These are phyloP conservation scores for Fulmarus glacialis DNA, from an alignment of 2,113 vertebrate genomes.

Conservation along the genomic window DNA sequence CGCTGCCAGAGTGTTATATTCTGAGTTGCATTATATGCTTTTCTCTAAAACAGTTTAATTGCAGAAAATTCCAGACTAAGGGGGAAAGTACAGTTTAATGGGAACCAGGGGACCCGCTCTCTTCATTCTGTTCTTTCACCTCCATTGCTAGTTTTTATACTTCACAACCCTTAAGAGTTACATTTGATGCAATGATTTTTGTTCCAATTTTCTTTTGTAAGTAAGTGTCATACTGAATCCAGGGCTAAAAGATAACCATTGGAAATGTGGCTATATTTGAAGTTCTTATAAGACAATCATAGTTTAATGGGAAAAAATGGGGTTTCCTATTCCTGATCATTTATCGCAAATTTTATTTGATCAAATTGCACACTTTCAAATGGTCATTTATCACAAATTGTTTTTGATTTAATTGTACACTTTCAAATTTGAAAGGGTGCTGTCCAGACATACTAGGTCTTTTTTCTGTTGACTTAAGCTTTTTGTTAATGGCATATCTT, in stretches of 20 bases:
- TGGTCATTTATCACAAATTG: background rate
- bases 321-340: background rate
- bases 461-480: background rate
- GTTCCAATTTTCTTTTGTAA: background rate
- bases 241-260: background rate
- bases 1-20: background rate
- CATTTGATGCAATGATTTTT: background rate
- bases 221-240: background rate
- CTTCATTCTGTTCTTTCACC: background rate
- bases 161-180: background rate
- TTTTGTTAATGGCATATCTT: background rate
- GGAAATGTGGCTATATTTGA: background rate
- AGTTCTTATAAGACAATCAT: background rate
- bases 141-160: background rate
- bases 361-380: background rate
- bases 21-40: background rate
- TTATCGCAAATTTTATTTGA: background rate
- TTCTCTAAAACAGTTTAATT: background rate
- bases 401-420: background rate
- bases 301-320: background rate
- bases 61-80: background rate
- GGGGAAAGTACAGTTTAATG: background rate
- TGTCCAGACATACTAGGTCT: background rate
- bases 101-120: background rate
- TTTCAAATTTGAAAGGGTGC: background rate